These are phyloP conservation scores for Teleogryllus oceanicus DNA, from an alignment of 2,888 invertebrate species.

Conservation along the genomic window DNA sequence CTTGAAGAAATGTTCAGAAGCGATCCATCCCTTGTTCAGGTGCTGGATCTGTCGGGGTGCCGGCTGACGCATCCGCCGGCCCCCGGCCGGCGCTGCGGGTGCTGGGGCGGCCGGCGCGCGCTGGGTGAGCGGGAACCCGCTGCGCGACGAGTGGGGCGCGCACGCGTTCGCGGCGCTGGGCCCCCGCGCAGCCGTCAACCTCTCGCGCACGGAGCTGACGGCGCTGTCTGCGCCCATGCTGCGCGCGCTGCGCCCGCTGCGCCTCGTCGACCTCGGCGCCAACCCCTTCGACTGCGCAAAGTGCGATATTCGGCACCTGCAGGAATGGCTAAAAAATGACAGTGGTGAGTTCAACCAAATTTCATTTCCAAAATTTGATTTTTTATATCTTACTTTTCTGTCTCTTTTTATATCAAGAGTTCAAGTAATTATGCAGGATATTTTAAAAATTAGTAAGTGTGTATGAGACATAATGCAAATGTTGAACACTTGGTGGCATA, in stretches of 20 bases:
- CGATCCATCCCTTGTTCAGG: neutral
- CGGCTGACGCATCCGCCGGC: neutral
- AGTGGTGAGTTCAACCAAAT: neutral
- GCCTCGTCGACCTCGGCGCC: constrained; percentile 29
- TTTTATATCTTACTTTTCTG: neutral
- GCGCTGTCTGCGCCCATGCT: constrained; percentile 12
- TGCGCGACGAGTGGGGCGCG: constrained; percentile 20
- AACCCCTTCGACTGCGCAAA: constrained; percentile 32
- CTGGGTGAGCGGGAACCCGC: constrained; percentile 5
- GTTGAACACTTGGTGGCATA: too few relatives aligned
- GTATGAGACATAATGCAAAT: too few relatives aligned
- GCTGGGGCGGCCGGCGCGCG: neutral
- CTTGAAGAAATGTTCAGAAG: too few relatives aligned
- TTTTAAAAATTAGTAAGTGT: too few relatives aligned
- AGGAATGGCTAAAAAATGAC: constrained; percentile 22
- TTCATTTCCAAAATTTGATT: too few relatives aligned
- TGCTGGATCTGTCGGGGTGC: neutral
- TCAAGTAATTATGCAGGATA: too few relatives aligned
- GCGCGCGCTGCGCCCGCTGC: constrained; percentile 20
- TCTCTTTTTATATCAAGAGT: too few relatives aligned
- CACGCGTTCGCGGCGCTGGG: neutral
- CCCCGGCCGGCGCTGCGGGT: too few relatives aligned
- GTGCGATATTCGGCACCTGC: constrained; percentile 27
- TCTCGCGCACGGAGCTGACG: constrained; percentile 26
- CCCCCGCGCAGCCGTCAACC: constrained; percentile 23